Evolutionary conservation across 2,113 vertebrate genomes (phyloP), one percentile per base, ranked within the genome.

Genomic region (Nansenia antarctica): DNA sequence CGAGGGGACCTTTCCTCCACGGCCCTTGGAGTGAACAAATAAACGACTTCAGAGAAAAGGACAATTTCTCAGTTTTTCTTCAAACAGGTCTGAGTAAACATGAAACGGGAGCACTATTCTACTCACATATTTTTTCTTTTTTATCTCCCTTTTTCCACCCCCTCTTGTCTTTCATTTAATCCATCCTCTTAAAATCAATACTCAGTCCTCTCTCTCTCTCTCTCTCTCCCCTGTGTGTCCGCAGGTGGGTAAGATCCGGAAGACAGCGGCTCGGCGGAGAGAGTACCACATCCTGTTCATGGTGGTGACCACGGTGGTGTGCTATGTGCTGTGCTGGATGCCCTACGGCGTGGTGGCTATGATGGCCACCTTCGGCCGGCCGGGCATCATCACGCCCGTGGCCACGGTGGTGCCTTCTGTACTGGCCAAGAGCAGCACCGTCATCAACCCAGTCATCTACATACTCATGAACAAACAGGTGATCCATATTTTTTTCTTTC

Each of bases 381-480:
- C 91, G 0, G 87, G 92, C 79, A 83, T 81, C 68, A 91, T 95
- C 22, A 90, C 91, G 12, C 91, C 93, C 0, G 87, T 92, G 53
- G 92, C 91, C 63, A 94, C 92, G 31, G 71, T 94, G 70, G 84
- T 95, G 31, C 93, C 93, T 9, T 93, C 92, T 1, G 88, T 95
- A 12, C 87, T 96, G 61, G 94, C 94, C 76, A 96, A 95, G 85
- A 94, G 92, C 90, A 96, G 92, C 85, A 95, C 92, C 0, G 92
- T 95, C 74, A 94, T 91, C 82, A 96, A 94, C 81, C 93, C 94
- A 1, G 81, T 94, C 67, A 94, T 96, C 85, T 95, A 95, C 80
- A 94, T 94, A 59, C 90, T 94, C 12, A 94, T 95, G 93, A 96
- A 94, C 69, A 94, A 94, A 72, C 93, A 93, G 90, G 92, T 94